phyloP scores from a whole-genome alignment of 1,140 invertebrate species.

The Nautilus pompilius region DNA sequence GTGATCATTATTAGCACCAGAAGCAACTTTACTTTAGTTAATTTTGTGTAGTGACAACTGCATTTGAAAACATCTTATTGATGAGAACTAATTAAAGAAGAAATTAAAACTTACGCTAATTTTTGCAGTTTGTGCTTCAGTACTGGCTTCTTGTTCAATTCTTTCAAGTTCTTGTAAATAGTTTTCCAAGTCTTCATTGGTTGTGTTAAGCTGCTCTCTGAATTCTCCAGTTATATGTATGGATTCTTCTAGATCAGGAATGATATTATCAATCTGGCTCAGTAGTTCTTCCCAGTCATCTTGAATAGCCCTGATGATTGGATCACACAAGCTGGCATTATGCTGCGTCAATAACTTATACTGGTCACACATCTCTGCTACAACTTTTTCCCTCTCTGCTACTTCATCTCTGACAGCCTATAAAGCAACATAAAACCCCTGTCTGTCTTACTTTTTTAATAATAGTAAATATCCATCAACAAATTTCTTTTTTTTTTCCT shows the following conservation, averaged over 20 bases:
- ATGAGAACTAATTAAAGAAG: neutral
- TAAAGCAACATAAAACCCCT: neutral
- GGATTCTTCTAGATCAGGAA: constrained; percentile 32
- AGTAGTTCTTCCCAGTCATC: constrained; percentile 49
- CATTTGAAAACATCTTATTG: neutral
- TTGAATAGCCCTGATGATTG: constrained; percentile 37
- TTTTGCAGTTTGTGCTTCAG: constrained; percentile 67
- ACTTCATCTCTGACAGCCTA: constrained; percentile 45
- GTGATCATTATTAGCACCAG: too few species aligned
- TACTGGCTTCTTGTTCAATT: constrained; percentile 36
- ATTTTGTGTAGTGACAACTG: too few species aligned
- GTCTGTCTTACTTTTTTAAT: neutral
- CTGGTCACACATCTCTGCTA: constrained; percentile 33
- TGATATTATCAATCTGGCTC: constrained; percentile 42
- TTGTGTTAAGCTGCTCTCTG: constrained; percentile 27
- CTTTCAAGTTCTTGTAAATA: constrained; percentile 43
- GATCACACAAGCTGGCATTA: constrained; percentile 39
- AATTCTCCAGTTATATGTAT: constrained; percentile 13
- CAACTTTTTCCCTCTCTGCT: constrained; percentile 28
- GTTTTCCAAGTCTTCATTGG: constrained; percentile 47
- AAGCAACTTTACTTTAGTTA: too few species aligned
- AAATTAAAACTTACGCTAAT: constrained; percentile 56
- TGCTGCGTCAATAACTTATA: constrained; percentile 44
- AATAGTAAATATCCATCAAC: neutral
- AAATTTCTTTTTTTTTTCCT: neutral